Evolutionary conservation across 2,797 vertebrate species (phyloP), one percentile per base, ranked within the genome.

Genomic region (Phaenicophaeus curvirostris): DNA sequence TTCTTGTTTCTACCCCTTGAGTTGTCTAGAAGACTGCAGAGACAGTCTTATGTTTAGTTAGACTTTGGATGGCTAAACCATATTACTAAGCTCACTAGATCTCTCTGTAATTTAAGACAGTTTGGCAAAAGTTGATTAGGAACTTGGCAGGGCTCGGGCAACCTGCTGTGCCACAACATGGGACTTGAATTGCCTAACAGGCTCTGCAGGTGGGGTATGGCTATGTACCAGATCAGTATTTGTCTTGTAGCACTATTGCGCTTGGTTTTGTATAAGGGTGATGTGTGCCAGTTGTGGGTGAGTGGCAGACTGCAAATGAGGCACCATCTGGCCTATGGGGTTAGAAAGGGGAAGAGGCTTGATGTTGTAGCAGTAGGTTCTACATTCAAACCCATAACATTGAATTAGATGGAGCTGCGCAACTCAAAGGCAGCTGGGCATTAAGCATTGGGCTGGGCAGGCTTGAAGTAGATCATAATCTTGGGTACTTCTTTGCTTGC

Each of bases 161-260:
- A 46, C 50, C 78, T 92, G 71, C 81, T 5, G 3, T 79, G 59
- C 73, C 88, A 62, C 77, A 66, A 0, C 55, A 44, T 61, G 31
- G 44, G 18, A 11, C 44, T 25, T 4, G 72, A 54, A 33, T 87
- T 89, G 92, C 87, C 75, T 85, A 74, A 85, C 93, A 96, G 93
- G 89, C 92, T 94, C 75, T 92, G 78, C 95, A 89, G 81, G 91
- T 85, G 89, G 48, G 48, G 71, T 30, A 4, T 10, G 23, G 42
- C 17, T 76, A 21, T 11, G 59, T 37, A 69, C 53, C 1, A 0
- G 80, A 71, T 63, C 63, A 20, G 44, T 71, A n/a, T 71, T 79
- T 79, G 53, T 83, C 48, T 46, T 53, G 39, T 42, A 31, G 35
- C 55, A 39, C 61, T 82, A 0, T 44, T 87, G 63, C 55, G 19